Evolutionary conservation across 2,888 invertebrate species (phyloP).

Genomic region (Xestia c-nigrum): DNA sequence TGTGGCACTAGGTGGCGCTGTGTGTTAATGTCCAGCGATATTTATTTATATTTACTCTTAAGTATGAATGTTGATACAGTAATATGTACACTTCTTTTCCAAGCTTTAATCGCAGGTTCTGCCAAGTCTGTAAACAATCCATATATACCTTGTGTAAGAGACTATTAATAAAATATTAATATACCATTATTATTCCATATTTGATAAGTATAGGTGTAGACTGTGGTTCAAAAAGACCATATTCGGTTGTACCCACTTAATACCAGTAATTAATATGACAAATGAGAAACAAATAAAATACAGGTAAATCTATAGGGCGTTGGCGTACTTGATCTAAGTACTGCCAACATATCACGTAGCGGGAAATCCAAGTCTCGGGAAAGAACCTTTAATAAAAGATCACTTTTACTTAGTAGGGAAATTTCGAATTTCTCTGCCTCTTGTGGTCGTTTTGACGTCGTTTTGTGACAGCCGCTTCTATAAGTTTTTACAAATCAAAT

Average conservation of each 20-base stretch:
- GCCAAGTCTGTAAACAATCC: neutral
- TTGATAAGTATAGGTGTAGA: neutral
- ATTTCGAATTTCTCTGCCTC: neutral
- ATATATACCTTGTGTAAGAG: neutral
- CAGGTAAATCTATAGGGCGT: neutral
- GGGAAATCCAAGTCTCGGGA: neutral
- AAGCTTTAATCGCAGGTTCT: neutral
- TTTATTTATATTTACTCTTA: no score
- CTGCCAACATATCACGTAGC: neutral
- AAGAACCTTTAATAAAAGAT: neutral
- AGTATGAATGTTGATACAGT: constrained; percentile 5
- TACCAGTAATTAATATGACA: neutral
- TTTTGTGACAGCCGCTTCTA: no score
- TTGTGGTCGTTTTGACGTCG: neutral
- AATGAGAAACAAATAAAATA: neutral
- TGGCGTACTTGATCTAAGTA: neutral
- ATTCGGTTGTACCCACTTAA: neutral
- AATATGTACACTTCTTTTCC: neutral
- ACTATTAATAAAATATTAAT: neutral
- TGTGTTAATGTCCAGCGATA: no score
- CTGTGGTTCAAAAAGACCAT: neutral
- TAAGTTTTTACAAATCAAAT: no score
- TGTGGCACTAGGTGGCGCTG: no score
- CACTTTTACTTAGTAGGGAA: neutral
- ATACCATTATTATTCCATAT: neutral